A percentile compares a stretch with the other conserved stretches of the same genome.
These are phyloP conservation scores for Anas bahamensis DNA, from an alignment of 2,797 vertebrate species.

Conservation along the genomic window DNA sequence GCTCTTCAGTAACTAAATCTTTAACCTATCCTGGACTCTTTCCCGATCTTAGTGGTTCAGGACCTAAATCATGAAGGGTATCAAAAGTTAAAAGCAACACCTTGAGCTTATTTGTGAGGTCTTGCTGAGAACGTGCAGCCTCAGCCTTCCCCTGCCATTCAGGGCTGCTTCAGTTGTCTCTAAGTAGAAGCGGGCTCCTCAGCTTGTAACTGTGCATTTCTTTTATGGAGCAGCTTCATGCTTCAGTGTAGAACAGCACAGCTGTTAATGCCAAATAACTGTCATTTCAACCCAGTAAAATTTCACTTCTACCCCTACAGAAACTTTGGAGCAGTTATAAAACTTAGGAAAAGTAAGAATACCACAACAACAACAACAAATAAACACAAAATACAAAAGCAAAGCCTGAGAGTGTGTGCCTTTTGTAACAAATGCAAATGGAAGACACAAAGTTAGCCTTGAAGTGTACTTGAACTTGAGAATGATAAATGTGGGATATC, in stretches of 20 bases:
- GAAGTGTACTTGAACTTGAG: not conserved
- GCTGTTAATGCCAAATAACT: not conserved
- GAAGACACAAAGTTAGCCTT: not conserved
- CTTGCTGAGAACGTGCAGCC: not conserved
- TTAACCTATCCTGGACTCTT: not conserved
- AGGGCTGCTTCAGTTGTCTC: not conserved
- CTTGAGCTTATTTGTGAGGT: not conserved
- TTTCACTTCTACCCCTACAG: not conserved
- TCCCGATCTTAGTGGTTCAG: not conserved
- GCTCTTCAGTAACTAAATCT: not conserved
- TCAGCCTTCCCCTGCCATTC: not conserved
- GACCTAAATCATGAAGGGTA: not conserved
- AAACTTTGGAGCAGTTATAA: not conserved
- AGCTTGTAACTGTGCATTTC: not conserved
- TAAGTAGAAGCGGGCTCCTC: not conserved
- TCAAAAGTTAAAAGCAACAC: not conserved
- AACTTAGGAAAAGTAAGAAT: not conserved
- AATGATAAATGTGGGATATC: not conserved
- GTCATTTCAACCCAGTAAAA: not conserved
- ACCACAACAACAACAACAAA: not conserved
- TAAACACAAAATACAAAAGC: too few relatives aligned
- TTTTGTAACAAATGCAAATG: not conserved
- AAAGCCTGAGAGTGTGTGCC: not conserved
- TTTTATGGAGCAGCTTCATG: not conserved
- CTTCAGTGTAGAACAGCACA: not conserved